Percentiles rank a stretch among this genome's conserved stretches.
Conservation (phyloP, 2,888 invertebrate genomes). For the Brachyopa scutellaris region DNA sequence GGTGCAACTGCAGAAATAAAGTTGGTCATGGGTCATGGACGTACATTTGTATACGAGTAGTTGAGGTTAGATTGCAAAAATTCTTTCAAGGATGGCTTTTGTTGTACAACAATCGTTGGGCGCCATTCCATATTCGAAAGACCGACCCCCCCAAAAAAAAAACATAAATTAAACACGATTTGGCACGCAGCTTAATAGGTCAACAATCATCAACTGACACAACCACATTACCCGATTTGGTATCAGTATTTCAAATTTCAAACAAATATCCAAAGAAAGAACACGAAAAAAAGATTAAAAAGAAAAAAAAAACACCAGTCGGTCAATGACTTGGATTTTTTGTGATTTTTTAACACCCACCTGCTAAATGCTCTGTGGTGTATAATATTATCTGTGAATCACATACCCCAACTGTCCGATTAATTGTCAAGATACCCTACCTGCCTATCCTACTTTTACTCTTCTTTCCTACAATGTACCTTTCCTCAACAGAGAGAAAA, state of each 20-base stretch:
- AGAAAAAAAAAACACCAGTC: neutral
- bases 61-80: constrained; percentile 46
- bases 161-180: no score
- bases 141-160: no score
- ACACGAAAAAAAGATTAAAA: neutral
- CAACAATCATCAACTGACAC: neutral
- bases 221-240: neutral
- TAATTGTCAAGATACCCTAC: constrained; percentile 27
- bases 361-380: constrained; percentile 38
- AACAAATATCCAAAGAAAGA: neutral
- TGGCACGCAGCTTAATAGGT: neutral
- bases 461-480: neutral
- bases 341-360: constrained; percentile 44
- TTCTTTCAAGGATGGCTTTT: no score
- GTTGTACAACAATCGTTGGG: neutral
- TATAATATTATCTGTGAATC: constrained; percentile 16
- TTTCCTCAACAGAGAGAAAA: neutral
- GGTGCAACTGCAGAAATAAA: constrained; percentile 44
- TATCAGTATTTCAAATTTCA: neutral
- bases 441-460: constrained; percentile 45
- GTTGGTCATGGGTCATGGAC: constrained; percentile 68
- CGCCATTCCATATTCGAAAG: neutral
- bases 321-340: constrained; percentile 46
- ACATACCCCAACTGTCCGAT: constrained; percentile 24
- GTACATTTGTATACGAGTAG: no score